Evolutionary conservation across 1,140 invertebrate species (phyloP), one percentile per base, ranked within the genome.

Genomic region (Drosophila lacteicornis): DNA sequence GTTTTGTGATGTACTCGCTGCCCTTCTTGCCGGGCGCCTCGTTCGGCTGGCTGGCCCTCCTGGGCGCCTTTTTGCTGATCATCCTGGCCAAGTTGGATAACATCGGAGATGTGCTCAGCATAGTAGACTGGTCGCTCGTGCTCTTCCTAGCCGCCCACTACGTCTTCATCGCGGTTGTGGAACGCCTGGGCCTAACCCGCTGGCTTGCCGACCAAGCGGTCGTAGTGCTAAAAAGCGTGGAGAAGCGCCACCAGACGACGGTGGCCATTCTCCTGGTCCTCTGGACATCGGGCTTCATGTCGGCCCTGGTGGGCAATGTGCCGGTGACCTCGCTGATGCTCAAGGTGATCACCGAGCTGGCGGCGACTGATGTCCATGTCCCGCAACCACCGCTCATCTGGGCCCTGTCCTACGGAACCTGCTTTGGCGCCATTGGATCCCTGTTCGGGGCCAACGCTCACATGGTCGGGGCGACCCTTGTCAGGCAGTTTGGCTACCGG

Each of bases 301-400:
- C 96, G 3, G 95, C 96, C 9, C 95, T 97, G 70, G 95, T 97
- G 3, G 96, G 97, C 80, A 97, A 97, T 79, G 95, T 97, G 47
- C 96, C 96, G 0, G 94, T 97, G n/a, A 96, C 96, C 0, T 96
- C 96, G 2, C 96, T 97, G 94, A 97, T 97, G 96, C 93, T 97
- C 8, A 94, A 95, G 49, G 94, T 97, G 38, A 94, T 95, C 0
- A 94, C 94, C 0, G 92, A 93, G 57, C 67, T 97, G 17, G 93
- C 94, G 0, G 91, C 94, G 19, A 95, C 95, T 79, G 67, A 83
- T 2, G 86, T 96, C 2, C 73, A 93, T 13, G 79, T 97, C 9
- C 95, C 96, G 0, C 71, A 96, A 9, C 93, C 94, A 30, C 96
- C 96, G 0, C 82, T 97, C 4, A 92, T 97, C 33, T 96, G 96